Evolutionary conservation across 1,140 invertebrate species (phyloP).

Genomic region (Himalopsyche phryganea): DNA sequence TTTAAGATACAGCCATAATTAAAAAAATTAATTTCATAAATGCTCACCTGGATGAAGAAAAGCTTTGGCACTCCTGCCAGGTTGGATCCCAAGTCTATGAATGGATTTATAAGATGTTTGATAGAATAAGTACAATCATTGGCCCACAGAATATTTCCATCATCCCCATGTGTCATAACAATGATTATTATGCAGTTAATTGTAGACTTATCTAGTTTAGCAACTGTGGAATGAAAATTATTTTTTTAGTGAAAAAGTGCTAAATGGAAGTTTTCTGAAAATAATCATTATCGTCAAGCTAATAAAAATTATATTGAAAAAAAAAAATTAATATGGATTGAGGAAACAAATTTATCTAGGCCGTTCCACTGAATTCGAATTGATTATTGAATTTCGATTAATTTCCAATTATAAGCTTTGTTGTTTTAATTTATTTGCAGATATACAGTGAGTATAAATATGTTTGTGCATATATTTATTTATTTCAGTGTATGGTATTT

Average conservation of each 20-base stretch:
- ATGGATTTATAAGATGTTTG: background rate
- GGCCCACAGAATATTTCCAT: background rate
- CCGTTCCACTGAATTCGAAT: no score
- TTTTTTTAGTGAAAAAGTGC: no score
- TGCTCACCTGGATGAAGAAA: constrained; percentile 11
- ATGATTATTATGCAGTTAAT: constrained; percentile 11
- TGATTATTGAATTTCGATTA: no score
- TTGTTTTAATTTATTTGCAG: no score
- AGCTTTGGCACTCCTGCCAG: constrained; percentile 9
- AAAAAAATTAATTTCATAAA: no score
- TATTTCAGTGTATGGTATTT: no score
- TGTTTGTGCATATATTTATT: no score
- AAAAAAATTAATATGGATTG: background rate
- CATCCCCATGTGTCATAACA: constrained; percentile 10
- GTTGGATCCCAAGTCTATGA: background rate
- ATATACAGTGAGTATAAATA: no score
- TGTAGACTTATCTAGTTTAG: background rate
- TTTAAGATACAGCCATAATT: no score
- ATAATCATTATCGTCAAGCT: no score
- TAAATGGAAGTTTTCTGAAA: no score
- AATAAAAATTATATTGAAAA: background rate
- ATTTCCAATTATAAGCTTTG: no score
- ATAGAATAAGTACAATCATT: background rate
- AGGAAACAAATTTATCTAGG: background rate
- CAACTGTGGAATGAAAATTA: background rate